Conservation (phyloP, 35 echinoderm and acorn worm genomes). For the Lytechinus pictus region DNA sequence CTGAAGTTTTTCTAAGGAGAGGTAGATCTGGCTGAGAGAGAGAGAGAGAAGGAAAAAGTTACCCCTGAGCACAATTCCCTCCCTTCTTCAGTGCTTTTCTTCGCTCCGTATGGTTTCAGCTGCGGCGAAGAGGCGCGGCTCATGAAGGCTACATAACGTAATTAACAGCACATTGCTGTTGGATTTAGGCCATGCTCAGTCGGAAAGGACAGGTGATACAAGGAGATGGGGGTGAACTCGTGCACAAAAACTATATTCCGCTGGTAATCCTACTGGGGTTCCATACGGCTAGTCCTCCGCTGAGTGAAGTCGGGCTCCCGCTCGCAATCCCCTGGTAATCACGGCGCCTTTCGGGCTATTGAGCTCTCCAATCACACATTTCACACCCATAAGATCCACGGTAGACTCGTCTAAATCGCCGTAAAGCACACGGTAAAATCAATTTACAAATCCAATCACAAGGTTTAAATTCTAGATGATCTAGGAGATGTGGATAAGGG, state of each 20-base stretch:
- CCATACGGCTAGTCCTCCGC: slow-evolving; percentile 1
- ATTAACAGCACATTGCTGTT: slow-evolving; percentile 42
- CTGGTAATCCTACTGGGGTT: neutral
- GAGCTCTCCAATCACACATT: neutral
- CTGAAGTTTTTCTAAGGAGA: neutral
- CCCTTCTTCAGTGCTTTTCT: slow-evolving; percentile 21
- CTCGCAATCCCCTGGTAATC: neutral
- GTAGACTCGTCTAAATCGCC: neutral
- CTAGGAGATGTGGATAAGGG: neutral
- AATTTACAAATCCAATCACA: slow-evolving; percentile 37
- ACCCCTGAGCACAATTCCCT: neutral
- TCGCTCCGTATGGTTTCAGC: neutral
- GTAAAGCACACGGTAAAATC: slow-evolving; percentile 26
- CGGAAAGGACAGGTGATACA: neutral
- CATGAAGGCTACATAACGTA: slow-evolving; percentile 5
- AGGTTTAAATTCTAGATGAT: neutral
- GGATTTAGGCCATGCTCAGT: neutral
- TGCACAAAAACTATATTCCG: slow-evolving; percentile 21
- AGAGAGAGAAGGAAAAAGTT: neutral
- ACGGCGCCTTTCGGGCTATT: neutral
- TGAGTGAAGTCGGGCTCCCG: neutral
- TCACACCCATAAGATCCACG: neutral
- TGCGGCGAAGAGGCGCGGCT: slow-evolving; percentile 22
- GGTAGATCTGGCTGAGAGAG: neutral
- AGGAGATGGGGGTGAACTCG: neutral